Evolutionary conservation across 2,113 vertebrate genomes (phyloP), one percentile per base, ranked within the genome.

Genomic region (Sarotherodon lohbergeri): DNA sequence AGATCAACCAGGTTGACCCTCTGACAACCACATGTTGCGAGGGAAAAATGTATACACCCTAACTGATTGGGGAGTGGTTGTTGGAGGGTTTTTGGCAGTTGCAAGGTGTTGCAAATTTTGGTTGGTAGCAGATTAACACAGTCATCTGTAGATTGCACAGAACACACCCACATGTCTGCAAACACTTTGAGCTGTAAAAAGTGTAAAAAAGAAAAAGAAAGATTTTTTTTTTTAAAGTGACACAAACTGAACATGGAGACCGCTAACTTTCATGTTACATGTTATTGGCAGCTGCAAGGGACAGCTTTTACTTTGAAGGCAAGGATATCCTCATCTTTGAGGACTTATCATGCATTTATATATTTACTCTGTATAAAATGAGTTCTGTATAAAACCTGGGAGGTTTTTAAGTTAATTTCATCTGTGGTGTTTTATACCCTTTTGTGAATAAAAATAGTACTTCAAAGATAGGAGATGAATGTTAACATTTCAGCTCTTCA

Each of bases 401-500:
- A 46, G 43, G 4, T 14, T 68, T 68, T 68, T 39, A 68, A 43
- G n/a, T 0, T 71, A 41, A 43, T 24, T 71, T 71, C 12, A 71
- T 24, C 36, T 71, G 66, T 71, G n/a, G 19, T 71, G 82, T 88
- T 90, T 68, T 68, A 36, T 55, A n/a, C 39, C 22, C 36, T 80
- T 63, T 56, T 86, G 43, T 59, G 61, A 83, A 68, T 81, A 27
- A 48, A 90, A 68, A 68, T 14, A 68, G 63, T 22, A 39, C 19
- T 68, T 41, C 63, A 68, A 68, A 68, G 63, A 68, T 41, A 22
- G 34, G 6, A 39, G 10, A 66, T 66, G 34, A 66, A 41, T 41
- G 63, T 41, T 68, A 27, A 81, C 79, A 78, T 84, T 73, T 86
- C 24, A 52, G 55, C 17, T 56, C 17, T 81, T 87, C 57, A 79